Conservation (phyloP, 2,888 invertebrate species). For the Drosophila affinis region DNA sequence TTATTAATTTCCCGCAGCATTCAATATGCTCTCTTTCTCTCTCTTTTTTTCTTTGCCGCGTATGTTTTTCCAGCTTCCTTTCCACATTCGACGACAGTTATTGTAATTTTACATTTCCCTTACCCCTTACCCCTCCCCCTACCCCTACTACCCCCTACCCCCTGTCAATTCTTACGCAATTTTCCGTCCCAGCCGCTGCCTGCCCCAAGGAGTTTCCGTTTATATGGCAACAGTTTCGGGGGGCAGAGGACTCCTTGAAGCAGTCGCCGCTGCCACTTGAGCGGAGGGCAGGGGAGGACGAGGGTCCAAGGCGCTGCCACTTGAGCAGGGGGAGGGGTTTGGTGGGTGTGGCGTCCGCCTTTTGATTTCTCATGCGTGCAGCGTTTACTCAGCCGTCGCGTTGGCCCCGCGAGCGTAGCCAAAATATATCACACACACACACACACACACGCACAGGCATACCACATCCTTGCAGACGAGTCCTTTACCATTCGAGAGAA, state of each 20-base stretch:
- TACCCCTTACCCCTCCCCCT: not conserved
- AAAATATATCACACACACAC: constrained; percentile 39
- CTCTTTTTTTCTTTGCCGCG: not conserved
- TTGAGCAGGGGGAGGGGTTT: not conserved
- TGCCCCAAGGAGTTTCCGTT: constrained; percentile 5
- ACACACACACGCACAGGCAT: not conserved
- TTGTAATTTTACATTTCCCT: constrained; percentile 52
- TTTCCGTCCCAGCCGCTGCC: not conserved
- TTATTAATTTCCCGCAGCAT: constrained; percentile 19
- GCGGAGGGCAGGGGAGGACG: not conserved
- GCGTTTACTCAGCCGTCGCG: constrained; percentile 59
- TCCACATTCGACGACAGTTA: constrained; percentile 18
- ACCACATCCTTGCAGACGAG: constrained; percentile 1
- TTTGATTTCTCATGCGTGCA: constrained; percentile 74
- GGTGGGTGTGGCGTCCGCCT: constrained; percentile 23
- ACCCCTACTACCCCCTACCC: not conserved
- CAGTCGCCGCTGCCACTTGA: constrained; percentile 12
- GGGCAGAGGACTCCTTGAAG: constrained; percentile 9
- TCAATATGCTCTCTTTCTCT: not conserved
- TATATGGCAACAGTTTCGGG: constrained; percentile 31
- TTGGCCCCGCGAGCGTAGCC: constrained; percentile 34
- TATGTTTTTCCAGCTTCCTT: not conserved
- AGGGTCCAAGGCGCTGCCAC: constrained; percentile 27
- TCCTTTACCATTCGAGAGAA: not conserved
- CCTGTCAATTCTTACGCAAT: constrained; percentile 28